Percentiles rank a stretch among this genome's conserved stretches.
Evolutionary conservation across 2,888 invertebrate genomes (phyloP).

Genomic region (Willowsia nigromaculata): DNA sequence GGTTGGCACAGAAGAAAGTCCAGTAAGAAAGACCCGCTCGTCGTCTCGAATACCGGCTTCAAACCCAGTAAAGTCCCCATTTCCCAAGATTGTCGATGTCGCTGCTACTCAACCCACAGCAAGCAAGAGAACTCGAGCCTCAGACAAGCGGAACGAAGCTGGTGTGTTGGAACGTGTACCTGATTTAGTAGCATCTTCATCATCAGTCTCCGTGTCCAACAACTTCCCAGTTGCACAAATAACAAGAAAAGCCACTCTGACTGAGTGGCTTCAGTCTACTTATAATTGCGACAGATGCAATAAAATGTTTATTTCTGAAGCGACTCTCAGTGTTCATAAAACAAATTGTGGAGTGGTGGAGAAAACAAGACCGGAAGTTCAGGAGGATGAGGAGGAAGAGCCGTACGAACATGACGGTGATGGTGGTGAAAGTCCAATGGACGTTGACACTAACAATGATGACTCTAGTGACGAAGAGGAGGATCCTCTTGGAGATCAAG

Average conservation of each 20-base stretch:
- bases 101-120: not conserved
- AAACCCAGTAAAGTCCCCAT: not conserved
- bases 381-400: not conserved
- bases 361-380: not conserved
- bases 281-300: not conserved
- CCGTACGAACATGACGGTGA: not conserved
- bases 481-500: not conserved
- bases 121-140: not conserved
- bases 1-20: not conserved
- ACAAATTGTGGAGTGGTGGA: not conserved
- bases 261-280: not conserved
- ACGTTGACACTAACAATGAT: not conserved
- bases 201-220: not conserved
- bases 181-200: not conserved
- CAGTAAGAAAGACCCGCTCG: not conserved
- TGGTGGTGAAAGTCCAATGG: not conserved
- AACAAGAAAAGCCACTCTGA: not conserved
- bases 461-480: not conserved
- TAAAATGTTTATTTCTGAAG: slow-evolving; percentile 14
- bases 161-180: not conserved
- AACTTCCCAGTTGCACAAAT: not conserved
- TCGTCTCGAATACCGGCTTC: not conserved
- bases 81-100: not conserved
- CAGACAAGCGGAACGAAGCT: too few relatives aligned
- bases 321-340: not conserved